Percentiles rank a stretch among this genome's conserved stretches.
phyloP scores from a whole-genome alignment of 2,113 vertebrate genomes.

The Ceuthmochares aereus region DNA sequence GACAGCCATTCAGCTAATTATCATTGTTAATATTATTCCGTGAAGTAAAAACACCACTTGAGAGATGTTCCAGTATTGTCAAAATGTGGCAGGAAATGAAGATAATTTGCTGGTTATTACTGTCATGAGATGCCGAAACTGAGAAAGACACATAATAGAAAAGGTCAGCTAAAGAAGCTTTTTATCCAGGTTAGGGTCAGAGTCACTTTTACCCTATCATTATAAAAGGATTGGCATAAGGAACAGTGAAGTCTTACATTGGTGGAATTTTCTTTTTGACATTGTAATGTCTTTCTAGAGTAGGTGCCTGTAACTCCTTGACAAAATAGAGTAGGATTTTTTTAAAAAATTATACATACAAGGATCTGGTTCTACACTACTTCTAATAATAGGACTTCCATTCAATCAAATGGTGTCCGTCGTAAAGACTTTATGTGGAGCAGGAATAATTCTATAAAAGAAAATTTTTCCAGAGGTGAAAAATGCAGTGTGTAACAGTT shows the following conservation, averaged over 20 bases:
- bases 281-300: not conserved
- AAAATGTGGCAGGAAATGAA: not conserved
- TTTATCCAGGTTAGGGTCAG: not conserved
- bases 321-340: not conserved
- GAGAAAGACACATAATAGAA: not conserved
- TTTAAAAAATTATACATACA: not conserved
- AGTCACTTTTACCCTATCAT: not conserved
- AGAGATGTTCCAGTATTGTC: not conserved
- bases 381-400: not conserved
- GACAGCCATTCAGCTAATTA: not conserved
- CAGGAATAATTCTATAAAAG: not conserved
- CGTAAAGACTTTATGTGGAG: not conserved
- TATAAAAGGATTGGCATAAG: not conserved
- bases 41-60: not conserved
- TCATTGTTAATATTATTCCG: constrained; percentile 18
- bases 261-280: not conserved
- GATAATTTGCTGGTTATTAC: constrained; percentile 23
- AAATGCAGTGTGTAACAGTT: not conserved
- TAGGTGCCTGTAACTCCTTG: not conserved
- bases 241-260: not conserved
- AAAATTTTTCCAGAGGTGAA: not conserved
- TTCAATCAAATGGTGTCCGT: not conserved
- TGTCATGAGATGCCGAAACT: not conserved
- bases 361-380: not conserved
- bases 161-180: not conserved